These are phyloP conservation scores for Pemphredon lugubris DNA, from an alignment of 2,888 invertebrate species.

Conservation along the genomic window DNA sequence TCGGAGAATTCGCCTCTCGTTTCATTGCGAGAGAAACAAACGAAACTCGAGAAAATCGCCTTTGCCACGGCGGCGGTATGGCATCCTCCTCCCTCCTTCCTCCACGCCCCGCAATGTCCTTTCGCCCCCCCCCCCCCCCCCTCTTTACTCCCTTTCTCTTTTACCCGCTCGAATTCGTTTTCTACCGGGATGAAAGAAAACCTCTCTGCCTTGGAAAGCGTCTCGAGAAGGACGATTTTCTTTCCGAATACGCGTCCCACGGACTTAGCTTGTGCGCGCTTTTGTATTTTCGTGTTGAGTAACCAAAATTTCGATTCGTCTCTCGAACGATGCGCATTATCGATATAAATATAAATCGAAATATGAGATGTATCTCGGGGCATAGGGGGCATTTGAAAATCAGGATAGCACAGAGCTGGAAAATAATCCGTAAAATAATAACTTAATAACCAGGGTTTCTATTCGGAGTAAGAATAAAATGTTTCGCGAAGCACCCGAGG, in stretches of 20 bases:
- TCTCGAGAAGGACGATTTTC: conserved; percentile 35
- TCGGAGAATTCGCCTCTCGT: conserved; percentile 50
- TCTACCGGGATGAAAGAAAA: conserved; percentile 56
- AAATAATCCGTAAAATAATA: too few relatives aligned
- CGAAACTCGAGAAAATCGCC: conserved; percentile 62
- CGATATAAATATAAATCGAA: too few relatives aligned
- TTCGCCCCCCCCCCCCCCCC: background rate
- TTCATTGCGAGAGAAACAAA: conserved; percentile 63
- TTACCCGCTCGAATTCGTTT: conserved; percentile 52
- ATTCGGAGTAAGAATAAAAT: too few relatives aligned
- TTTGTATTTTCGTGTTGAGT: conserved; percentile 3
- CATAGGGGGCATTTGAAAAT: too few relatives aligned
- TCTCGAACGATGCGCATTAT: too few relatives aligned
- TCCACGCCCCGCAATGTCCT: conserved; percentile 17
- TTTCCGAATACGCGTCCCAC: conserved; percentile 30
- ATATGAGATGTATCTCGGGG: too few relatives aligned
- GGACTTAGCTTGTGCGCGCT: conserved; percentile 23
- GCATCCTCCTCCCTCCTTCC: background rate
- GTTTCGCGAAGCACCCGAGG: too few relatives aligned
- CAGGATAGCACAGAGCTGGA: too few relatives aligned
- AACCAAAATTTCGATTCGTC: too few relatives aligned
- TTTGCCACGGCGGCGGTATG: conserved; percentile 45
- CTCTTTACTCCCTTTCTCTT: background rate
- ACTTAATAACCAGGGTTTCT: too few relatives aligned
- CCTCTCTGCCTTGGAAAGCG: conserved; percentile 32